Base-by-base conservation (phyloP, 2,888 invertebrate species). In the Folsomia candida region DNA sequence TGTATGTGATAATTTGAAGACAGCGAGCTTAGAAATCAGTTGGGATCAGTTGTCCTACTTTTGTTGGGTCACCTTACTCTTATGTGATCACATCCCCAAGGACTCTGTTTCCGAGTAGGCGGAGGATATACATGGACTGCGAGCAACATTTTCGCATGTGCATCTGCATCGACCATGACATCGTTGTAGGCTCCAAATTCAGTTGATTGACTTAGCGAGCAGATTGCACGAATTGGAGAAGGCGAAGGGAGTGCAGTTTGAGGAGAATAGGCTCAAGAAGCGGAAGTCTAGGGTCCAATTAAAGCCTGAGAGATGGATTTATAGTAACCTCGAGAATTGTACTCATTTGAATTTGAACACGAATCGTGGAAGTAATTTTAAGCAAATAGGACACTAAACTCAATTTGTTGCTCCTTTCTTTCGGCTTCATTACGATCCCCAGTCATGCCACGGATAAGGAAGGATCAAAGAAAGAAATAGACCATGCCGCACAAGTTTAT, bases 321-420 rank as follows among this genome's bases (percentile, higher is more conserved):
- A 76, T 76, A 71, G 71, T 69, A 70, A 71, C 71, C 73, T 70
- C 68, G 68, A 73, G 71, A 76, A 70, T 64, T 54, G 67, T 54
- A 70, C 73, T 76, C 73, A 73, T 73, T 76, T 76, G 78, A 78
- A 76, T 76, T 75, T 66, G 71, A 73, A 66, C 47, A 59, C n/a
- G 64, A 71, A 71, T 78, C 77, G 74, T 77, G 78, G 74, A 61
- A 70, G 71, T 72, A 77, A 77, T 78, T 77, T 78, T 78, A 78
- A 78, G 75, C 76, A 76, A 76, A 76, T 76, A 72, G 71, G 69
- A 74, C 72, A 73, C 72, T 71, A 75, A 76, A 76, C 75, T 78
- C 78, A 76, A 76, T 78, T 78, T 76, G 76, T 75, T 67, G 60
- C 63, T 64, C 24, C 26, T n/a, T 47, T 18, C 64, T 29, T n/a